These are phyloP conservation scores for Caiman crocodilus DNA, from an alignment of 2,797 vertebrate genomes.

Conservation along the genomic window DNA sequence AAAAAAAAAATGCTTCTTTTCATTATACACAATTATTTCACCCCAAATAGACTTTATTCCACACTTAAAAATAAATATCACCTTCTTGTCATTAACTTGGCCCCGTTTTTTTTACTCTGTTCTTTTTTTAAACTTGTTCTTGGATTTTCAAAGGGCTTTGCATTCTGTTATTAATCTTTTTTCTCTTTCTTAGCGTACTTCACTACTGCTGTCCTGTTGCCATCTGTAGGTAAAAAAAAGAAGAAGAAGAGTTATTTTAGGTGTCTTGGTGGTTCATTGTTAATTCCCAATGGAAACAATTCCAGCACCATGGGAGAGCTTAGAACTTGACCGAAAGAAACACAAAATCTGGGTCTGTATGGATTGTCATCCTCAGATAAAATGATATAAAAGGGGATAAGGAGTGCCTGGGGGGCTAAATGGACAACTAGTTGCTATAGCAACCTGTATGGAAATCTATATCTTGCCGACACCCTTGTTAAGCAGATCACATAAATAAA, in stretches of 20 bases:
- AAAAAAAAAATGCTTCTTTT: background rate
- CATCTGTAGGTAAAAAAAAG: background rate
- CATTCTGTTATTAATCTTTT: background rate
- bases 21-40: background rate
- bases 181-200: background rate
- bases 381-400: background rate
- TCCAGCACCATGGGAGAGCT: background rate
- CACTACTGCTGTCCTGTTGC: background rate
- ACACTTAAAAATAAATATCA: background rate
- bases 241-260: background rate
- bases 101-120: background rate
- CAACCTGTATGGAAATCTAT: slow-evolving; percentile 35
- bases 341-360: background rate
- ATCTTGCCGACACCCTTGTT: background rate
- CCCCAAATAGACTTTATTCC: background rate
- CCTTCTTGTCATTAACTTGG: background rate
- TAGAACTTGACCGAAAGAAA: background rate
- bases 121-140: background rate
- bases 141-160: background rate
- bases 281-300: background rate
- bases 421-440: slow-evolving; percentile 25
- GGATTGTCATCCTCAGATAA: background rate
- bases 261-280: background rate
- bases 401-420: background rate
- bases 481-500: slow-evolving; percentile 36